A percentile compares a stretch with the other conserved stretches of the same genome.
These are phyloP conservation scores for Merodon equestris DNA, from an alignment of 2,888 invertebrate species.

Conservation along the genomic window DNA sequence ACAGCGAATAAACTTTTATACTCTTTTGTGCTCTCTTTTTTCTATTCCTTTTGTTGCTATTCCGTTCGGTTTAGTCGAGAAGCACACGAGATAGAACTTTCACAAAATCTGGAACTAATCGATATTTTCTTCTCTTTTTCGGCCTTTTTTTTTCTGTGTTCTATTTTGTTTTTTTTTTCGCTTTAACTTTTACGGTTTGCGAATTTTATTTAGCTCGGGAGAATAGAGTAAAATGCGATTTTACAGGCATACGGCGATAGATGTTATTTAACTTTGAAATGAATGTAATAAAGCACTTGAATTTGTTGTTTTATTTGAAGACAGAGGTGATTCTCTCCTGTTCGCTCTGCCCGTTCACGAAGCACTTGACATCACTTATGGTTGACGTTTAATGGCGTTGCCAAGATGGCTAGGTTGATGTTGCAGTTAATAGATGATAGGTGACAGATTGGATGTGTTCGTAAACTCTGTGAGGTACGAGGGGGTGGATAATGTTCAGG, in stretches of 20 bases:
- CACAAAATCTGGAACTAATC: constrained; percentile 64
- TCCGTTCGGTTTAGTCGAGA: constrained; percentile 22
- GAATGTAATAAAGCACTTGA: constrained; percentile 58
- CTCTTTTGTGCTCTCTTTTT: constrained; percentile 40
- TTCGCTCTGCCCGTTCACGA: constrained; percentile 60
- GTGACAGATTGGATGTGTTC: neutral
- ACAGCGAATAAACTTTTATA: constrained; percentile 57
- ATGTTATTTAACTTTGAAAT: constrained; percentile 40
- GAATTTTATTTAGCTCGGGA: constrained; percentile 4
- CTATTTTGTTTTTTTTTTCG: constrained; percentile 40
- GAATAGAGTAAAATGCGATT: constrained; percentile 20
- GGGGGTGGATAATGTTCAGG: no score
- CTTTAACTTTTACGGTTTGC: neutral
- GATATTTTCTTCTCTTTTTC: constrained; percentile 41
- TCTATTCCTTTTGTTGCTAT: constrained; percentile 48
- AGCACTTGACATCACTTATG: constrained; percentile 55
- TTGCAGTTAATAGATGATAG: no score
- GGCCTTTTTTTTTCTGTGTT: constrained; percentile 5
- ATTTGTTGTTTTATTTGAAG: constrained; percentile 55
- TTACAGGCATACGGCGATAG: constrained; percentile 21
- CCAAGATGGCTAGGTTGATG: constrained; percentile 13
- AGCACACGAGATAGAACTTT: constrained; percentile 59
- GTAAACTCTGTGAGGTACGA: no score
- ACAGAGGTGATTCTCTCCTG: constrained; percentile 46
- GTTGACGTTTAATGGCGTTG: constrained; percentile 45